A percentile compares a stretch with the other conserved stretches of the same genome.
These are phyloP conservation scores for Craseonycteris thonglongyai DNA, from an alignment of 2,113 vertebrate genomes.

Conservation along the genomic window DNA sequence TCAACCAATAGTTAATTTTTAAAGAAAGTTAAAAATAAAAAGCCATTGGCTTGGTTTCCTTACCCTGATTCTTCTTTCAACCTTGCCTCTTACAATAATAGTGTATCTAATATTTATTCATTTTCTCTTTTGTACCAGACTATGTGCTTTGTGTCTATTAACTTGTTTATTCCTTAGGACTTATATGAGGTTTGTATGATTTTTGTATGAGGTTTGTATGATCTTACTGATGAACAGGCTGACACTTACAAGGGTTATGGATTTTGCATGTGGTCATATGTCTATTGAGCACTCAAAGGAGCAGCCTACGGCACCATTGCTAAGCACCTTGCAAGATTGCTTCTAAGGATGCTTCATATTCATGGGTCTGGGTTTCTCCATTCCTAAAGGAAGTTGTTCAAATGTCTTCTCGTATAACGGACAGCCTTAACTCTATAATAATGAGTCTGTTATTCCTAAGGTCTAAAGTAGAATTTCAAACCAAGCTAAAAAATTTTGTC, in stretches of 20 bases:
- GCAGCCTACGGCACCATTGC: neutral
- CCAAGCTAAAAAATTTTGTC: neutral
- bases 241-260: neutral
- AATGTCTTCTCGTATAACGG: neutral
- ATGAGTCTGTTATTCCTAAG: neutral
- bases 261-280: neutral
- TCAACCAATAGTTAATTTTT: neutral
- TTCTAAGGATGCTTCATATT: neutral
- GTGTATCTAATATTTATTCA: neutral
- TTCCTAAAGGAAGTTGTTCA: neutral
- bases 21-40: neutral
- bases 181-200: neutral
- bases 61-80: neutral
- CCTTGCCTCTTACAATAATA: neutral
- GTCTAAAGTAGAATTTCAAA: conserved; percentile 21
- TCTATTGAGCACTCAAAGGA: neutral
- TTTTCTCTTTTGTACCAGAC: neutral
- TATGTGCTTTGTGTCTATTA: neutral
- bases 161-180: neutral
- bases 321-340: neutral
- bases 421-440: neutral
- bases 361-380: neutral
- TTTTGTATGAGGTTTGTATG: neutral
- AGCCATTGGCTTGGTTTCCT: neutral
- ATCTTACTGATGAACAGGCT: neutral